Base-by-base conservation (phyloP, 2,113 vertebrate genomes). In the Thalassoma bifasciatum region DNA sequence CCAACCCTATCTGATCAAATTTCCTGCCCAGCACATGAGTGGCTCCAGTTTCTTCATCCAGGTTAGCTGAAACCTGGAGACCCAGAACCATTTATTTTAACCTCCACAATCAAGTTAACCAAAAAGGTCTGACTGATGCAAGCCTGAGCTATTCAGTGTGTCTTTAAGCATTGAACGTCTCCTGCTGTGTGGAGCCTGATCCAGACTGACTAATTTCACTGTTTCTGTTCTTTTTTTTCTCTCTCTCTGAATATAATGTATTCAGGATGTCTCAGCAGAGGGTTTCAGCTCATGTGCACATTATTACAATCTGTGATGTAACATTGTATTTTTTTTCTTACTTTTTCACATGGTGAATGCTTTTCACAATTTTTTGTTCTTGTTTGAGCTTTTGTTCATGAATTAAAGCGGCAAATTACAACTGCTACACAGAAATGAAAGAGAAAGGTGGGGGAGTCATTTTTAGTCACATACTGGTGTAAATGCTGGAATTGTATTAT, bases 251-350 rank as follows among this genome's bases (percentile, higher is more conserved):
- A 69, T 62, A 24, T 86, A 84, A 86, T 81, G 59, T 84, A 78
- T 82, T 71, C 81, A 76, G 67, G 59, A 63, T 70, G 69, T 68
- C 66, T 86, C 83, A 81, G 83, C 68, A 72, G 75, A 82, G 53
- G 75, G 81, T 81, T 76, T 72, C 68, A 78, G 66, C 80, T 74
- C 60, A 36, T 73, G 67, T 67, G 74, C 57, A 67, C 68, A 79
- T 86, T 81, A 82, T 80, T 86, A 69, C 75, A 63, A 69, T 63
- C 66, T 42, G 79, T 77, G 70, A 82, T 85, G 79, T 79, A 80
- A 75, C 67, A 61, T 46, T 59, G 37, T 30, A 30, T n/a, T 46
- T 24, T 8, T 40, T 66, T 66, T 67, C 26, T 65, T 62, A 44
- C 54, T 42, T 17, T 19, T 63, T 21, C 51, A 71, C 67, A 74